Percentiles rank a stretch among this genome's conserved stretches.
Evolutionary conservation across 1,140 invertebrate species (phyloP).

Genomic region (Muscidifurax raptorellus): DNA sequence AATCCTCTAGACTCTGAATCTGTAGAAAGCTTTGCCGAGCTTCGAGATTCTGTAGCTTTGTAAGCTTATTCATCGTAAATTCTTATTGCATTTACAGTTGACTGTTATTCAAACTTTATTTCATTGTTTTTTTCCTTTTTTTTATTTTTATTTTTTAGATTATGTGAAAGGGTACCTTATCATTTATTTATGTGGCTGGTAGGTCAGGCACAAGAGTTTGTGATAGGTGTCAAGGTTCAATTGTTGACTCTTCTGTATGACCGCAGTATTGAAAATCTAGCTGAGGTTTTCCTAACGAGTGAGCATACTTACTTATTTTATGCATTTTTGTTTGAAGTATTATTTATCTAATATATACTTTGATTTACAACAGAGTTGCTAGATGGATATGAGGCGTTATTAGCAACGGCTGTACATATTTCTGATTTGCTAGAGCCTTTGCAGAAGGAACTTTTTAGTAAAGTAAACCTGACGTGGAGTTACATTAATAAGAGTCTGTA

Average conservation of each 20-base stretch:
- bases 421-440: conserved; percentile 77
- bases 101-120: background rate
- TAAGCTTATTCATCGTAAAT: conserved; percentile 52
- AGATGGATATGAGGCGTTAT: conserved; percentile 79
- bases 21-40: conserved; percentile 59
- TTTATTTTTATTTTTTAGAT: conserved; percentile 70
- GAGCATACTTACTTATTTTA: conserved; percentile 56
- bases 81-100: background rate
- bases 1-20: conserved; percentile 58
- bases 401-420: conserved; percentile 76
- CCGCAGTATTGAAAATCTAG: conserved; percentile 74
- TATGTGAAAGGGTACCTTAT: conserved; percentile 79
- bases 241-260: conserved; percentile 76
- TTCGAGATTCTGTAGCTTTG: conserved; percentile 64
- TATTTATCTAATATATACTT: conserved; percentile 6
- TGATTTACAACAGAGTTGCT: conserved; percentile 72
- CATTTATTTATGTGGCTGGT: conserved; percentile 80
- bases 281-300: conserved; percentile 76
- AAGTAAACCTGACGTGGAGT: conserved; percentile 80
- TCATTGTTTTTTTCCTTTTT: background rate
- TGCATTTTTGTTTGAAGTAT: conserved; percentile 2
- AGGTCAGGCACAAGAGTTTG: conserved; percentile 79
- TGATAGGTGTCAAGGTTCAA: conserved; percentile 80
- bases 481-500: conserved; percentile 81
- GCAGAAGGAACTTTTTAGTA: conserved; percentile 77